Base-by-base conservation (phyloP, 2,888 invertebrate genomes). In the Linnaemya tessellans region DNA sequence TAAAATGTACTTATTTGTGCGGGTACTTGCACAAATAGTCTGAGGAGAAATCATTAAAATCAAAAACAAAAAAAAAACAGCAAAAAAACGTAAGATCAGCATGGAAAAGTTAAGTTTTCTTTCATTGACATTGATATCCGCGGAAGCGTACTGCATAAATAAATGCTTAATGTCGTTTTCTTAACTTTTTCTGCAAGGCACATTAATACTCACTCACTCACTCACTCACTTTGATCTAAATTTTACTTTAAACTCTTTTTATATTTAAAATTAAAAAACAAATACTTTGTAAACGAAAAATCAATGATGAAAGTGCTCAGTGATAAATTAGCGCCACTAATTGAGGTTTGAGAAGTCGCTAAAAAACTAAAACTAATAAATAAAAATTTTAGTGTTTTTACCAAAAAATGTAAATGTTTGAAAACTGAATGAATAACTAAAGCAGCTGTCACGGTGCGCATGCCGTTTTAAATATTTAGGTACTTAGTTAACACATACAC, bases 301-400 rank as follows among this genome's bases (percentile, higher is more conserved):
- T 15, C 15, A 20, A 30, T 30, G 22, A 77, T 41, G 65, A 71
- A 82, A 82, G 82, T 71, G 70, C 65, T 77, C 71, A 51, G 41
- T 71, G 56, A 70, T 65, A 77, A 65, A 77, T 82, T 82, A 82
- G 82, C 82, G 82, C 71, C 82, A 77, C 65, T 82, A 82, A 77
- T 82, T 77, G 46, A 65, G 58, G 46, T 58, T 65, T 71, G 41
- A 38, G 20, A 25, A 65, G 67, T 38, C 65, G 56, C 67, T 58
- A 10, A 56, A 38, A 65, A 73, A 56, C 43, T 22, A 43, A 71
- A 80, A 58, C 1, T 18, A 49, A 35, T 30, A 43, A 56, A n/a
- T 20, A 46, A 49, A 73, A 73, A 22, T 38, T 35, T 35, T 67
- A n/a, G 51, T 80, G 22, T 65, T 51, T 73, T 56, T 25, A 30